Evolutionary conservation across 1,140 invertebrate genomes (phyloP), one percentile per base, ranked within the genome.

Genomic region (Mizuhopecten yessoensis): DNA sequence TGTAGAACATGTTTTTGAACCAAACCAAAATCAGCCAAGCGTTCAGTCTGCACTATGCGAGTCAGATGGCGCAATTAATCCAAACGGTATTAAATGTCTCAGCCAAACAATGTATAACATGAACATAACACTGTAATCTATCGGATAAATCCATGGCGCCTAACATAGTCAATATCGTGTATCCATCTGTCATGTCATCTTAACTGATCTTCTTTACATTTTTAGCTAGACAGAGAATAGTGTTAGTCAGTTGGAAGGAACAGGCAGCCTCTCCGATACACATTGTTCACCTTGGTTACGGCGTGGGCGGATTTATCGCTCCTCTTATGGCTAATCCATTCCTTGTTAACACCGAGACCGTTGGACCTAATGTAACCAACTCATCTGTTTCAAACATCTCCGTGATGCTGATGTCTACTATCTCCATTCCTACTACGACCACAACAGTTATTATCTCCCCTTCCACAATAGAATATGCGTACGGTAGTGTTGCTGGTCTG

Each of bases 191-290:
- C 11, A 2, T 20, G 45, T 29, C 0, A 75, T n/a, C n/a, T 42
- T 42, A 34, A 2, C 23, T 13, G 5, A 23, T 88, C 49, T 23
- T 86, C n/a, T 39, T 45, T 87, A 13, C 20, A 23, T 20, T 90
- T 87, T 87, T 29, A 90, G 86, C 89, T 39, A 86, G 86, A 49
- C 89, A 90, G 86, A n/a, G 34, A 23, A 90, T 90, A 20, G 86
- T 90, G 29, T 87, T 90, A 15, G 49, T n/a, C 17, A 45, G 29
- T 45, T 90, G 89, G 89, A 49, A 42, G 29, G 89, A 90, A 87
- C 87, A 87, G n/a, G 10, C 89, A 11, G 86, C 89, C 39, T 87
- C 86, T 9, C 89, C 89, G n/a, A 90, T 90, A 86, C 89, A 90
- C 87, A 87, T 90, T 33, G n/a, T 90, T 17, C 89, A 90, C 29